These are phyloP conservation scores for Manis crassicaudata DNA, from an alignment of 2,797 vertebrate genomes.

Conservation along the genomic window DNA sequence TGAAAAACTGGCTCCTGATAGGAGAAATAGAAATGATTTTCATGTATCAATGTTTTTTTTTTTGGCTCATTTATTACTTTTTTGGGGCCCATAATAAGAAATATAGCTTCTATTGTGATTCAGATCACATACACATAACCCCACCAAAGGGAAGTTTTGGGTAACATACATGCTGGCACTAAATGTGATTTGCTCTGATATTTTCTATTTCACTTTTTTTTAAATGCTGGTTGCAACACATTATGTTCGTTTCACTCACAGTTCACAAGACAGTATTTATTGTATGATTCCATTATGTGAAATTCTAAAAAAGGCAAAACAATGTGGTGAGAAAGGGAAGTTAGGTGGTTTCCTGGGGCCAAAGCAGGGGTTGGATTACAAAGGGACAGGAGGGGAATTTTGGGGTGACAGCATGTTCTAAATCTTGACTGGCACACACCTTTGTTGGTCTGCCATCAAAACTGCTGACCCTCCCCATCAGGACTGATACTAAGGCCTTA, in stretches of 20 bases:
- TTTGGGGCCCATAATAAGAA: not conserved
- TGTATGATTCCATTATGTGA: not conserved
- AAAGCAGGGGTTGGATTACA: no score
- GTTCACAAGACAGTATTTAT: not conserved
- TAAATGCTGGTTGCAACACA: not conserved
- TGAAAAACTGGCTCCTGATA: not conserved
- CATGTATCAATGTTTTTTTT: not conserved
- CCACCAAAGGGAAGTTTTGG: not conserved
- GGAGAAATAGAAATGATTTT: not conserved
- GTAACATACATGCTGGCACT: not conserved
- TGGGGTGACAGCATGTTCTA: not conserved
- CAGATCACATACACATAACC: not conserved
- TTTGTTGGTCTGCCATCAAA: not conserved
- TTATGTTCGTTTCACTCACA: not conserved
- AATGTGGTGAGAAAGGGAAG: not conserved
- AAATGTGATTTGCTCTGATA: not conserved
- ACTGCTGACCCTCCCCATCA: not conserved
- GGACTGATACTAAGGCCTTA: not conserved
- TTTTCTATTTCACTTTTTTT: not conserved
- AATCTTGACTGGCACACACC: not conserved
- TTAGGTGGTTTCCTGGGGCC: not conserved
- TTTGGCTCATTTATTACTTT: not conserved
- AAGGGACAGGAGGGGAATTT: not conserved
- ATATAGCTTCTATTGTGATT: not conserved
- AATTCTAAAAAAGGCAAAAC: not conserved